phyloP scores from a whole-genome alignment of 2,888 invertebrate species.

The Pristionchus japonicus region DNA sequence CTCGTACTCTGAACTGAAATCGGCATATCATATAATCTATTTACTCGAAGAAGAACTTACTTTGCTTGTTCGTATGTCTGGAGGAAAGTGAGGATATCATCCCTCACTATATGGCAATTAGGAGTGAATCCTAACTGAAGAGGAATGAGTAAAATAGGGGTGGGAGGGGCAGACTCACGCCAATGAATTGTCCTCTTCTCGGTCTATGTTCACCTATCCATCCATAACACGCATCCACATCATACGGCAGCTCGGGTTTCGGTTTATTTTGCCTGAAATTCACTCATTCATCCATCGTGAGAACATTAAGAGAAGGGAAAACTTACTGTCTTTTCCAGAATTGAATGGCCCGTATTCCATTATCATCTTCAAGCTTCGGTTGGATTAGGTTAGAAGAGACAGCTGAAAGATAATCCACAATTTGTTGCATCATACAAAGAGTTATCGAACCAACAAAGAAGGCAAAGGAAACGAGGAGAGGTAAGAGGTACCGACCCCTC shows the following conservation, averaged over 20 bases:
- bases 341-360: not conserved
- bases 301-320: not conserved
- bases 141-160: not conserved
- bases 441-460: not conserved
- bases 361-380: not conserved
- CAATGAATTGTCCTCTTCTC: not conserved
- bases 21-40: no score
- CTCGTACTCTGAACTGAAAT: not conserved
- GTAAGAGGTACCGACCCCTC: not conserved
- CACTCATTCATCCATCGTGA: not conserved
- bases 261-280: not conserved
- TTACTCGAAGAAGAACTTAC: no score
- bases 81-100: not conserved
- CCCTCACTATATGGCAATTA: not conserved
- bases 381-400: not conserved
- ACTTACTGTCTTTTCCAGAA: not conserved
- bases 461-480: not conserved
- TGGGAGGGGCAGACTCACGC: not conserved
- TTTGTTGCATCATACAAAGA: not conserved
- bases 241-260: not conserved
- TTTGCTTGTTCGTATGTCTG: not conserved
- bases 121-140: not conserved
- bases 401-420: not conserved
- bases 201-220: not conserved
- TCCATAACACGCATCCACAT: constrained; percentile 6